Conservation (phyloP, 2,797 vertebrate genomes). For the Nannoperca australis region DNA sequence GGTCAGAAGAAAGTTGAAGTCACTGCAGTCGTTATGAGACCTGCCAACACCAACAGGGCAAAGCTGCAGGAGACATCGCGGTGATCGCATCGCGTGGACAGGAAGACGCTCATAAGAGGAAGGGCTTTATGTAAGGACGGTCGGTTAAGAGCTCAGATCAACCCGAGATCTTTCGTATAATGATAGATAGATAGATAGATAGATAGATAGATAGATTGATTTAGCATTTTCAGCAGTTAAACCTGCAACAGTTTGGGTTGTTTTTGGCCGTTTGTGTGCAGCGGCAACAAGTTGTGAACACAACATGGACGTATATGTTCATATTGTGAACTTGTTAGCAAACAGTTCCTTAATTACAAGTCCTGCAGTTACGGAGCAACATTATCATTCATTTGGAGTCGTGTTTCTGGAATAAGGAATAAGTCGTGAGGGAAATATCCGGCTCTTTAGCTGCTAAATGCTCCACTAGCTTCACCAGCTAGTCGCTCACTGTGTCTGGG, state of each 20-base stretch:
- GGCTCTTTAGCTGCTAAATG: neutral
- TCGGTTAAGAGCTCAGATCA: neutral
- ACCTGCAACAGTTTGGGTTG: neutral
- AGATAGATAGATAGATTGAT: neutral
- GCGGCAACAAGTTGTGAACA: neutral
- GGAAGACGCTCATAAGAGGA: slow-evolving; percentile 57
- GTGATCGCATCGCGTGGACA: slow-evolving; percentile 62
- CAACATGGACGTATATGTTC: neutral
- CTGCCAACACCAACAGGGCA: slow-evolving; percentile 38
- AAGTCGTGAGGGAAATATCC: neutral
- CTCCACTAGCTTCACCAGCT: neutral
- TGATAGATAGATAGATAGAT: too few species aligned
- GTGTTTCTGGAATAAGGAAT: neutral
- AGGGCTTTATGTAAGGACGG: slow-evolving; percentile 48
- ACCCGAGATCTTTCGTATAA: neutral
- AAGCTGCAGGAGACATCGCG: slow-evolving; percentile 39
- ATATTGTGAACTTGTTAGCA: too few species aligned
- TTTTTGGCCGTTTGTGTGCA: neutral
- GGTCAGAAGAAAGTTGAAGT: slow-evolving; percentile 1
- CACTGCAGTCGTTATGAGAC: slow-evolving; percentile 16
- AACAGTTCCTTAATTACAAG: neutral
- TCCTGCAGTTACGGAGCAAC: neutral
- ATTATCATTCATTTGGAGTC: neutral
- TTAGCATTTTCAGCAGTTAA: slow-evolving; percentile 21
- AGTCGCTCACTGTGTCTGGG: too few species aligned